Evolutionary conservation across 2,113 vertebrate genomes (phyloP).

Genomic region (Pomatorhinus ruficollis): DNA sequence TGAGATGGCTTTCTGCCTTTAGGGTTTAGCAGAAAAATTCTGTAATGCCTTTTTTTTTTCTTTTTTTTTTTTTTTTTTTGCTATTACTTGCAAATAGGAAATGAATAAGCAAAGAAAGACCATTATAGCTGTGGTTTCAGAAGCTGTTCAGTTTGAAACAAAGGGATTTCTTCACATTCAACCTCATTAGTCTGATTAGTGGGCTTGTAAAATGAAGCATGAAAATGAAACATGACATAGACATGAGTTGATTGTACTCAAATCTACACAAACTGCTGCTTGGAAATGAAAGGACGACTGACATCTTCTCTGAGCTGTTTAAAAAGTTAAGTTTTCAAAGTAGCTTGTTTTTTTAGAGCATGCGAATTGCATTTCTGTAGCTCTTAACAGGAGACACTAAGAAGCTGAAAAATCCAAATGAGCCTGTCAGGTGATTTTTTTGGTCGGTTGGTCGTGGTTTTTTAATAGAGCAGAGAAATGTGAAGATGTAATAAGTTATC

Average conservation of each 20-base stretch:
- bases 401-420: neutral
- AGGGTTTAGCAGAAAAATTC: neutral
- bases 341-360: neutral
- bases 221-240: constrained; percentile 63
- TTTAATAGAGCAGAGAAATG: neutral
- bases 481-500: neutral
- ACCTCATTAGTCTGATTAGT: constrained; percentile 73
- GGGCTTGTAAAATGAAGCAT: constrained; percentile 57
- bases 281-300: constrained; percentile 15
- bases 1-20: constrained; percentile 4
- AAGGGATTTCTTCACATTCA: constrained; percentile 63
- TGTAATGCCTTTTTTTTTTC: neutral
- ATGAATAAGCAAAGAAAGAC: constrained; percentile 29
- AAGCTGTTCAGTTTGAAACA: constrained; percentile 49
- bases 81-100: neutral
- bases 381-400: neutral
- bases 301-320: neutral
- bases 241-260: constrained; percentile 29
- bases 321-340: constrained; percentile 7
- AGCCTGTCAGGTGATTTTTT: neutral
- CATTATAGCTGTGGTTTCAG: constrained; percentile 26
- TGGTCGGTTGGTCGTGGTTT: neutral
- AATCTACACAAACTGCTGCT: neutral
- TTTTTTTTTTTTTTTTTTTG: neutral
- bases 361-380: neutral